phyloP scores from a whole-genome alignment of 1,140 invertebrate genomes.

The Solenopsis invicta region DNA sequence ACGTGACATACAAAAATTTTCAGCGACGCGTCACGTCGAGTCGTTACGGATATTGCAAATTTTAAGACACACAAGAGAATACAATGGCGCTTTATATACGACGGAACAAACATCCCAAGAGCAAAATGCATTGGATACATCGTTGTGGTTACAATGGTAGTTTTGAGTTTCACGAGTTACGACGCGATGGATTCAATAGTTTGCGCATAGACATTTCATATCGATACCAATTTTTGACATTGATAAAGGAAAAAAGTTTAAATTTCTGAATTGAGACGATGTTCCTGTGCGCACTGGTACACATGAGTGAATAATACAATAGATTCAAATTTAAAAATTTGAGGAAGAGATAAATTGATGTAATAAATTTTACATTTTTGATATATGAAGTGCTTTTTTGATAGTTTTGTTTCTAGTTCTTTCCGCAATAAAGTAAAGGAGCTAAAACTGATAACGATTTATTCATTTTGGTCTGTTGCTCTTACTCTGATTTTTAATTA shows the following conservation, averaged over 20 bases:
- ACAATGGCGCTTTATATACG: neutral
- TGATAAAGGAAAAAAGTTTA: neutral
- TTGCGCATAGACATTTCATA: constrained; percentile 24
- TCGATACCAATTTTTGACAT: constrained; percentile 30
- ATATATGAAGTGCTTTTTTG: neutral
- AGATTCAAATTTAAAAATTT: neutral
- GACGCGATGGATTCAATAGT: constrained; percentile 28
- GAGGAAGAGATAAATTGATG: neutral
- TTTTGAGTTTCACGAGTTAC: constrained; percentile 33
- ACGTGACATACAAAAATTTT: constrained; percentile 56
- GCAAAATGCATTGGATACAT: constrained; percentile 13
- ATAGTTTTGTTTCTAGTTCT: neutral
- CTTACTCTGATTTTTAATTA: neutral
- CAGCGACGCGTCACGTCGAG: constrained; percentile 17
- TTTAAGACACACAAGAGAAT: constrained; percentile 41
- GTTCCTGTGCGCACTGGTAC: neutral
- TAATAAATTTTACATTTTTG: neutral
- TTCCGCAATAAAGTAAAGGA: neutral
- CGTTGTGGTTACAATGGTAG: neutral
- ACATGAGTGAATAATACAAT: constrained; percentile 15
- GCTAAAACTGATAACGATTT: neutral
- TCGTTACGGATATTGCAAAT: constrained; percentile 42
- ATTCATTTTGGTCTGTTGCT: neutral
- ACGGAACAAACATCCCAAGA: neutral
- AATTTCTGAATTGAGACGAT: constrained; percentile 4